These are phyloP conservation scores for Oligia strigilis DNA, from an alignment of 2,888 invertebrate species.

Conservation along the genomic window DNA sequence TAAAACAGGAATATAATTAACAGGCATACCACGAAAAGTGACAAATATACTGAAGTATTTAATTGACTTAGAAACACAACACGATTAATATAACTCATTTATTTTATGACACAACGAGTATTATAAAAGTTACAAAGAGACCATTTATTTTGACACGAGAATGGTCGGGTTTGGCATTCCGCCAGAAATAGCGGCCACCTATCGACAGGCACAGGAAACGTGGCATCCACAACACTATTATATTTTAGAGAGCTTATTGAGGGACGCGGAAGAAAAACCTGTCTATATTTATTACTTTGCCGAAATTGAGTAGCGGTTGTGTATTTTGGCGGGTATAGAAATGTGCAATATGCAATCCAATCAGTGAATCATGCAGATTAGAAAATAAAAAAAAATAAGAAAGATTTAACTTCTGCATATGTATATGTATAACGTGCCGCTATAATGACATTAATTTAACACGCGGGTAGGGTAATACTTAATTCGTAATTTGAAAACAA, in stretches of 20 bases:
- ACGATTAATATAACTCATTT: constrained; percentile 62
- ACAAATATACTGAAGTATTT: constrained; percentile 52
- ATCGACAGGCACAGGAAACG: constrained; percentile 59
- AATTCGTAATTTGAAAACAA: background rate
- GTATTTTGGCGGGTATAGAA: background rate
- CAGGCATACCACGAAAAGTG: constrained; percentile 35
- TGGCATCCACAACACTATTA: constrained; percentile 60
- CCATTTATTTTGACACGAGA: constrained; percentile 64
- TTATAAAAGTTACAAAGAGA: constrained; percentile 60
- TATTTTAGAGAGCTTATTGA: constrained; percentile 55
- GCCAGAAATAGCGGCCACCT: constrained; percentile 54
- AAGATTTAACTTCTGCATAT: too few relatives aligned
- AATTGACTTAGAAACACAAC: constrained; percentile 55
- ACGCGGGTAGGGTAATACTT: too few relatives aligned
- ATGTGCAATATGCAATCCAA: background rate
- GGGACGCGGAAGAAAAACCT: constrained; percentile 32
- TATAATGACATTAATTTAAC: too few relatives aligned
- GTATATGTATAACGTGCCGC: too few relatives aligned
- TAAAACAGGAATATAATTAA: constrained; percentile 50
- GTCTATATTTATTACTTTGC: constrained; percentile 18
- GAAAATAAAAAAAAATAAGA: background rate
- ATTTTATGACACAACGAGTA: constrained; percentile 58
- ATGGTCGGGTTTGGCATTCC: constrained; percentile 46
- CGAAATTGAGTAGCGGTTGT: constrained; percentile 2
- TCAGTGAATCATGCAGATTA: background rate